These are phyloP conservation scores for Valencia hispanica DNA, from an alignment of 2,797 vertebrate genomes.

Conservation along the genomic window DNA sequence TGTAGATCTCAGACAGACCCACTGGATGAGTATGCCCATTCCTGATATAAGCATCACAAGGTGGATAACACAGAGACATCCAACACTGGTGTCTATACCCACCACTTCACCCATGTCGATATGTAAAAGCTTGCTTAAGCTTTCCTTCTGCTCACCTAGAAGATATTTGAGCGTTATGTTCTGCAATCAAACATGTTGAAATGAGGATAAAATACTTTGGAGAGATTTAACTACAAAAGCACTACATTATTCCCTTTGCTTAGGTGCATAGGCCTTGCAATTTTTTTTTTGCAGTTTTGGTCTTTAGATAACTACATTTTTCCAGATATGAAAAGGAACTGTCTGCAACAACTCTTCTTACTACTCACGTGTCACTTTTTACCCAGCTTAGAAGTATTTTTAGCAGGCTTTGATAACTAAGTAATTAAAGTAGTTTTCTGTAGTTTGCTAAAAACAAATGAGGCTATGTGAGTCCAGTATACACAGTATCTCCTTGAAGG, in stretches of 20 bases:
- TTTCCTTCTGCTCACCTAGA: not conserved
- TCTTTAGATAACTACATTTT: too few species aligned
- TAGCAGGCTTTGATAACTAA: too few species aligned
- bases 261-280: not conserved
- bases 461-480: too few species aligned
- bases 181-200: not conserved
- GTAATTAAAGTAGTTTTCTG: too few species aligned
- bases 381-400: too few species aligned
- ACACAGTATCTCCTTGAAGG: too few species aligned
- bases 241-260: not conserved
- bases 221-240: not conserved
- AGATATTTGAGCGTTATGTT: not conserved
- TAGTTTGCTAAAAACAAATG: too few species aligned
- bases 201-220: not conserved
- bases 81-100: not conserved
- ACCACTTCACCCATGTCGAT: too few species aligned
- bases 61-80: not conserved
- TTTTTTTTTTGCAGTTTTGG: not conserved
- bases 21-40: not conserved
- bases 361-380: too few species aligned
- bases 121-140: not conserved
- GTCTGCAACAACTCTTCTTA: too few species aligned
- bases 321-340: too few species aligned
- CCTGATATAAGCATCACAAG: not conserved
- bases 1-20: not conserved